Evolutionary conservation across 2,797 vertebrate genomes (phyloP).

Genomic region (Phoxinus dragarum): DNA sequence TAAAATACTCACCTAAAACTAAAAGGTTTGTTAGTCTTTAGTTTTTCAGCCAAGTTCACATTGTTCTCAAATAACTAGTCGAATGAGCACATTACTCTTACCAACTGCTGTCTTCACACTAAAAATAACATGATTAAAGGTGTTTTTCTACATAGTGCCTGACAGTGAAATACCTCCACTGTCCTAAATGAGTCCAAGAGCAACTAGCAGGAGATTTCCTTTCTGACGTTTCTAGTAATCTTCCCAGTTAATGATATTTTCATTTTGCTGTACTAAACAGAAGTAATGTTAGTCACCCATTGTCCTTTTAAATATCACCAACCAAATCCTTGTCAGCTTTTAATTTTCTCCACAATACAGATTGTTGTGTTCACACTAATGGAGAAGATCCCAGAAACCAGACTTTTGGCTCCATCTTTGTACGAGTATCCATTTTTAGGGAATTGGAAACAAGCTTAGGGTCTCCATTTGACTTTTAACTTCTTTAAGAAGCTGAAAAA

Average conservation of each 20-base stretch:
- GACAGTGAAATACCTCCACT: conserved; percentile 15
- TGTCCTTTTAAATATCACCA: conserved; percentile 56
- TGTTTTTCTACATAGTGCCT: neutral
- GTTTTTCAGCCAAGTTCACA: conserved; percentile 33
- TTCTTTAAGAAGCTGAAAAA: neutral
- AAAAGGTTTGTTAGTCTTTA: neutral
- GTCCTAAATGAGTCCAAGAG: conserved; percentile 44
- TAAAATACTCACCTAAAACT: neutral
- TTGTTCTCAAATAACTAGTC: neutral
- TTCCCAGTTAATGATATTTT: conserved; percentile 40
- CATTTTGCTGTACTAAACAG: conserved; percentile 46
- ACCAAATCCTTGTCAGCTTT: conserved; percentile 34
- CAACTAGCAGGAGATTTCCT: conserved; percentile 50
- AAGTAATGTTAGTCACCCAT: conserved; percentile 40
- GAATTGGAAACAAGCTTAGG: neutral
- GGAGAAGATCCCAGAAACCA: conserved; percentile 41
- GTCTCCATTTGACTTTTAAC: neutral
- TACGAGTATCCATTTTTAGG: neutral
- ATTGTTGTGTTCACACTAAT: conserved; percentile 8
- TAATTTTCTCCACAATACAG: conserved; percentile 25
- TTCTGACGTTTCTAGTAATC: conserved; percentile 46
- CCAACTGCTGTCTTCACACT: neutral
- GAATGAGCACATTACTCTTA: neutral
- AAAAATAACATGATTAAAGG: conserved; percentile 14
- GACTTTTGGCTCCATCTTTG: conserved; percentile 34